Evolutionary conservation across 1,140 invertebrate species (phyloP), one percentile per base, ranked within the genome.

Genomic region (Papilio aristodemus): DNA sequence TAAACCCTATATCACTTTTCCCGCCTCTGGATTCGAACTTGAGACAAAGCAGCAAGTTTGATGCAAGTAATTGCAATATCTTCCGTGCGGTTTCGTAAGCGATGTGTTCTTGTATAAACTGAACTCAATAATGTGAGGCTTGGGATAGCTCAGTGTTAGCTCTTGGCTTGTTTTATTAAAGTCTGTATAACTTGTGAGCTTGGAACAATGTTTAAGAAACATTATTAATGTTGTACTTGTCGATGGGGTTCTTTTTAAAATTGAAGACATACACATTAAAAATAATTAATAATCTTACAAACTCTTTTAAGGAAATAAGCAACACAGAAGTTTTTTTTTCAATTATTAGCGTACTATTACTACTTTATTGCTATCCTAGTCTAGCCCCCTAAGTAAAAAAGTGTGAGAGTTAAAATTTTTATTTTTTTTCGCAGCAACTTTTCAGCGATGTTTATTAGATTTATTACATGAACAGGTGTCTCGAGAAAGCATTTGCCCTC

Each of bases 361-460:
- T 8, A 10, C 19, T 4, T 9, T 50, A 4, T 19, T 22, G 19
- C 19, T 54, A 6, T 22, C 19, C 10, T 13, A 22, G 19, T 54
- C 46, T 54, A 54, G 13, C 46, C 9, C 19, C 10, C 10, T 54
- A 54, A 4, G 19, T 54, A 10, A 54, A 7, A 54, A 54, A 54
- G 17, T 54, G 46, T 54, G 10, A 54, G 19, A 4, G 9, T 54
- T 54, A 11, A 11, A 4, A 22, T 54, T 25, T 25, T 54, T 11
- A 22, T 54, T 32, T 32, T 54, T 25, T 54, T 54, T 4, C 19
- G 3, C 10, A 25, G 10, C 10, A 54, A 13, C 3, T 11, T 25
- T 54, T 54, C 46, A 54, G 22, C 19, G 46, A 22, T 54, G 46
- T 54, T 54, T 54, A 54, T 54, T 54, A 54, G 46, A 54, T 54